phyloP scores from a whole-genome alignment of 2,797 vertebrate genomes.

The Premnoplex brunnescens region DNA sequence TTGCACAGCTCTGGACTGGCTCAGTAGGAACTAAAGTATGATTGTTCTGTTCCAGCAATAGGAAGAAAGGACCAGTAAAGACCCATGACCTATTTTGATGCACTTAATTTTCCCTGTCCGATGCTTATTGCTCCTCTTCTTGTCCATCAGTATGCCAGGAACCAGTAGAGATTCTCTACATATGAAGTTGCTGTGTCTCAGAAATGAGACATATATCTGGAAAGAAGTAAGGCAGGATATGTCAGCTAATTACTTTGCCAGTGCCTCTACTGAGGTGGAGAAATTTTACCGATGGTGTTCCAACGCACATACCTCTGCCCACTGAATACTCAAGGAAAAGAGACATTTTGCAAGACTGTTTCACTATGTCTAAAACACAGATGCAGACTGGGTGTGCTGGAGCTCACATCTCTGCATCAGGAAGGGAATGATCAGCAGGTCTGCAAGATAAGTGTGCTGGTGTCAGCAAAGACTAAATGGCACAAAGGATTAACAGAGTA shows the following conservation, averaged over 20 bases:
- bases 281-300: background rate
- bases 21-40: background rate
- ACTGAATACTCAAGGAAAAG: background rate
- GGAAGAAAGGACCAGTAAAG: background rate
- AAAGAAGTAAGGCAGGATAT: background rate
- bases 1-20: background rate
- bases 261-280: background rate
- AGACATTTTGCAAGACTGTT: background rate
- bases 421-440: background rate
- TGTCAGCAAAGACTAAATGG: background rate
- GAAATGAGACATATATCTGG: background rate
- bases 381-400: background rate
- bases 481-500: background rate
- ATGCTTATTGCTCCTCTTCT: background rate
- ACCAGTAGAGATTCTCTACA: background rate
- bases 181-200: background rate
- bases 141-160: background rate
- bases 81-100: background rate
- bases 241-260: background rate
- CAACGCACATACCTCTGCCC: background rate
- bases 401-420: background rate
- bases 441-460: background rate
- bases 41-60: background rate
- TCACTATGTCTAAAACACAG: background rate
- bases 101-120: background rate